Evolutionary conservation across 2,797 vertebrate species (phyloP).

Genomic region (Trematomus bernacchii): DNA sequence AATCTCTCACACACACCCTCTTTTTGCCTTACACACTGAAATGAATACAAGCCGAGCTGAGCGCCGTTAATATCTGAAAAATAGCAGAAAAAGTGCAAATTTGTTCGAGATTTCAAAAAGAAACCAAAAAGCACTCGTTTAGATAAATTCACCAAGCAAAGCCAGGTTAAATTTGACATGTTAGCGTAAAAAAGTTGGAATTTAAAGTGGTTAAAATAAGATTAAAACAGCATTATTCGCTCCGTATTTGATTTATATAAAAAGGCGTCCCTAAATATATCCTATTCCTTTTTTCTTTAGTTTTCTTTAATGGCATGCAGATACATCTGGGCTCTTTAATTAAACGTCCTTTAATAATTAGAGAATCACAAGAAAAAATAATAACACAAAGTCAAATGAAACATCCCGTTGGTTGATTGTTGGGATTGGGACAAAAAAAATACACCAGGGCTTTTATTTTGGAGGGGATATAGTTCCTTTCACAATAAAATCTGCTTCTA

Average conservation of each 20-base stretch:
- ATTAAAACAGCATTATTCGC: background rate
- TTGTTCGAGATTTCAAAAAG: background rate
- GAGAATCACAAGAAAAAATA: slow-evolving; percentile 35
- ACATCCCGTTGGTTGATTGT: background rate
- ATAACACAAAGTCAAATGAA: slow-evolving; percentile 8
- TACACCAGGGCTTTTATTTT: slow-evolving; percentile 27
- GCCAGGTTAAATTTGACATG: background rate
- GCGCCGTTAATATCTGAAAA: background rate
- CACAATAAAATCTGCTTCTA: background rate
- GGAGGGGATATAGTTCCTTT: slow-evolving; percentile 11
- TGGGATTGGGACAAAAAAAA: slow-evolving; percentile 5
- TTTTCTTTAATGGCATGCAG: slow-evolving; percentile 5
- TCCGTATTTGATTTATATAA: background rate
- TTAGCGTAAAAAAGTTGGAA: background rate
- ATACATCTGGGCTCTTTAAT: background rate
- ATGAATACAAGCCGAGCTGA: slow-evolving; percentile 7
- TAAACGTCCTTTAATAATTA: slow-evolving; percentile 12
- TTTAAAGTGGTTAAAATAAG: slow-evolving; percentile 1
- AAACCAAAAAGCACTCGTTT: background rate
- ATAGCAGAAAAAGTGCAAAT: background rate
- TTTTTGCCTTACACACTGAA: slow-evolving; percentile 17
- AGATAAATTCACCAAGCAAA: background rate
- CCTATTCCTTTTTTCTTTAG: background rate
- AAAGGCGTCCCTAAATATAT: background rate
- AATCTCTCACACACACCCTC: background rate